Evolutionary conservation across 2,113 vertebrate genomes (phyloP).

Genomic region (Psettodes erumei): DNA sequence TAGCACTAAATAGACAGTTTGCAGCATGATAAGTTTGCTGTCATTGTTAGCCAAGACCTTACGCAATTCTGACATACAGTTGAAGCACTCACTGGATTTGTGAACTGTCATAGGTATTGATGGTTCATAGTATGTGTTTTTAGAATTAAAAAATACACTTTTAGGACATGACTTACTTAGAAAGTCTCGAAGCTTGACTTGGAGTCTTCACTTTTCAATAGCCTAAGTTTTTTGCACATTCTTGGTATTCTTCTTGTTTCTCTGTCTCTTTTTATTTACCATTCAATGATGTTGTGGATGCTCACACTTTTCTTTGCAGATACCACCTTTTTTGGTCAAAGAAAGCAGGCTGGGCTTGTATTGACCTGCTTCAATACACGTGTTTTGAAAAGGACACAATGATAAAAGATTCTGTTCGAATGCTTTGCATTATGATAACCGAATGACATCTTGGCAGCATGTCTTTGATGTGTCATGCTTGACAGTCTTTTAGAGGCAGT

Average conservation of each 20-base stretch:
- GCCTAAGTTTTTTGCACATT: neutral
- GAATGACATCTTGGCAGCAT: conserved; percentile 2
- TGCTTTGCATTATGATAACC: neutral
- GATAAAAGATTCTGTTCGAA: neutral
- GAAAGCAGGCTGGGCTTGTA: too few relatives aligned
- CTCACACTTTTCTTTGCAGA: neutral
- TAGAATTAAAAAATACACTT: neutral
- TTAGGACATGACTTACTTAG: neutral
- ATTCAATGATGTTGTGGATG: neutral
- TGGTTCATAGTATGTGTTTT: neutral
- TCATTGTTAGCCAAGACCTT: conserved; percentile 27
- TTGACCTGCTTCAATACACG: too few relatives aligned
- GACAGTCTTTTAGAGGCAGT: conserved; percentile 33
- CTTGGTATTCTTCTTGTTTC: too few relatives aligned
- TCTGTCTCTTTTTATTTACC: neutral
- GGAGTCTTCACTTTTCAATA: neutral
- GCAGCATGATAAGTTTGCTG: conserved; percentile 56
- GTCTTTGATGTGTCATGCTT: conserved; percentile 43
- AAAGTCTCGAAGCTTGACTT: neutral
- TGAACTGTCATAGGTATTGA: neutral
- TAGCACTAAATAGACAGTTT: conserved; percentile 67
- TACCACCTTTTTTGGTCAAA: too few relatives aligned
- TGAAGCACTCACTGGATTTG: neutral
- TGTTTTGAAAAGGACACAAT: too few relatives aligned
- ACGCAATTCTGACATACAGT: neutral